phyloP scores from a whole-genome alignment of 2,888 invertebrate species.

The Dryomyza anilis region DNA sequence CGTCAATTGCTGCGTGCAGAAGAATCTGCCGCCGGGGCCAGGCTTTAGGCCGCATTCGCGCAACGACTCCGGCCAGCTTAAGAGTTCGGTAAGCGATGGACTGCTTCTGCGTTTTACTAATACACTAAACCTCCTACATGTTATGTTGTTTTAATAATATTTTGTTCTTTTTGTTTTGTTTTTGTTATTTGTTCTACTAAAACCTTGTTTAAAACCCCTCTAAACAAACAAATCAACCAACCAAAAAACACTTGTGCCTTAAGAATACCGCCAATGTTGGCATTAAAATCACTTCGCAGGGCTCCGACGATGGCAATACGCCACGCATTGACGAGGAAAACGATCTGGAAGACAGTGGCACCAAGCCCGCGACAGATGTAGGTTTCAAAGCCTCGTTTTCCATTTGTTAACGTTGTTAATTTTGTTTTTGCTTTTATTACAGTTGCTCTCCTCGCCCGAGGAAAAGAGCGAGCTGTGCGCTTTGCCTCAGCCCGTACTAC shows the following conservation, averaged over 20 bases:
- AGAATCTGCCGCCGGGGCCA: conserved; percentile 90
- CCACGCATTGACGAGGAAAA: conserved; percentile 77
- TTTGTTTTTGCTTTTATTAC: background rate
- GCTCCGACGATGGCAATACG: conserved; percentile 69
- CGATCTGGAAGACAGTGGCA: conserved; percentile 61
- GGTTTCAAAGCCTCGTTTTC: conserved; percentile 9
- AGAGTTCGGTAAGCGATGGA: conserved; percentile 64
- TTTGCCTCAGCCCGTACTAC: conserved; percentile 53
- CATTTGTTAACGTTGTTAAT: background rate
- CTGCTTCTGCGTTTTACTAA: background rate
- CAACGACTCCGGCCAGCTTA: conserved; percentile 75
- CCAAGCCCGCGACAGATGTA: conserved; percentile 43
- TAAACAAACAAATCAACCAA: conserved; percentile 30
- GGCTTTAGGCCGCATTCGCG: conserved; percentile 91
- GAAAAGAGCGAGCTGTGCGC: conserved; percentile 43
- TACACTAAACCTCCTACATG: background rate
- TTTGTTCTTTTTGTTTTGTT: conserved; percentile 28
- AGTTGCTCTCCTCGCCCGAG: conserved; percentile 34
- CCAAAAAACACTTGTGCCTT: no score
- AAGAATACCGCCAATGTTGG: conserved; percentile 34
- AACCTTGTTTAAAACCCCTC: background rate
- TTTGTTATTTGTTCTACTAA: conserved; percentile 8
- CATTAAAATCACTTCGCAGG: conserved; percentile 59
- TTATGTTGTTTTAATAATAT: background rate
- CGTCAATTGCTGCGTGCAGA: conserved; percentile 94